A percentile compares a stretch with the other conserved stretches of the same genome.
Evolutionary conservation across 2,888 invertebrate genomes (phyloP).

Genomic region (Ariolimax columbianus): DNA sequence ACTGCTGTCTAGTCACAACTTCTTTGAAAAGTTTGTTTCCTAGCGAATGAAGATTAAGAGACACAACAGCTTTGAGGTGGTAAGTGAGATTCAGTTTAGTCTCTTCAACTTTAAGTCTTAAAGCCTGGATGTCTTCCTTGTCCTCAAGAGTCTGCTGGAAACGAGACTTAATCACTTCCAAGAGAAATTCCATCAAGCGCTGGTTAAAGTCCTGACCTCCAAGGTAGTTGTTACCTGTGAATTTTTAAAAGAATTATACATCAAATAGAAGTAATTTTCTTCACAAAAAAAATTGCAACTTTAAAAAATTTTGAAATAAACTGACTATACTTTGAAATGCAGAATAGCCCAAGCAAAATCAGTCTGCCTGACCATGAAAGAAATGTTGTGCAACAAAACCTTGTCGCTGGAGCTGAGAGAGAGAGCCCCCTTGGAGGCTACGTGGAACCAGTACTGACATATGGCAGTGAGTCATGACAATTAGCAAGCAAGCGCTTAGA

Average conservation of each 20-base stretch:
- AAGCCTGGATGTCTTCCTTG: slow-evolving; percentile 79
- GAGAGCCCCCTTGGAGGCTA: too few relatives aligned
- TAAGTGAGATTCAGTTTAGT: slow-evolving; percentile 78
- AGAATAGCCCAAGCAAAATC: too few relatives aligned
- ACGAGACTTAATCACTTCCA: slow-evolving; percentile 68
- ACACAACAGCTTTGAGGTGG: slow-evolving; percentile 64
- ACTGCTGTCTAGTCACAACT: slow-evolving; percentile 76
- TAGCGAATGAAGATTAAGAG: slow-evolving; percentile 74
- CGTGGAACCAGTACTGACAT: too few relatives aligned
- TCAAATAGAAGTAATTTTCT: not conserved
- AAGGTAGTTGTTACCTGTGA: slow-evolving; percentile 80
- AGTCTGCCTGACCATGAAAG: too few relatives aligned
- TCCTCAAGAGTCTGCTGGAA: slow-evolving; percentile 72
- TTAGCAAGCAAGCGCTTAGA: too few relatives aligned
- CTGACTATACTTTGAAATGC: too few relatives aligned
- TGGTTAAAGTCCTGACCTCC: slow-evolving; percentile 81
- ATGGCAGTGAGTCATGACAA: too few relatives aligned
- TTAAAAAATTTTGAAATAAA: too few relatives aligned
- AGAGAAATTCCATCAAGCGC: slow-evolving; percentile 76
- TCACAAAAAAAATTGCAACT: not conserved
- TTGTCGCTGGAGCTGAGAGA: too few relatives aligned
- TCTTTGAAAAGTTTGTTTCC: slow-evolving; percentile 66
- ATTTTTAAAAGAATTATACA: not conserved
- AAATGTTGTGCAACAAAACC: too few relatives aligned
- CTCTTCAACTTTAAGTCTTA: slow-evolving; percentile 78